Percentiles rank a stretch among this genome's conserved stretches.
Evolutionary conservation across 2,797 vertebrate genomes (phyloP).

Genomic region (Microchirus variegatus): DNA sequence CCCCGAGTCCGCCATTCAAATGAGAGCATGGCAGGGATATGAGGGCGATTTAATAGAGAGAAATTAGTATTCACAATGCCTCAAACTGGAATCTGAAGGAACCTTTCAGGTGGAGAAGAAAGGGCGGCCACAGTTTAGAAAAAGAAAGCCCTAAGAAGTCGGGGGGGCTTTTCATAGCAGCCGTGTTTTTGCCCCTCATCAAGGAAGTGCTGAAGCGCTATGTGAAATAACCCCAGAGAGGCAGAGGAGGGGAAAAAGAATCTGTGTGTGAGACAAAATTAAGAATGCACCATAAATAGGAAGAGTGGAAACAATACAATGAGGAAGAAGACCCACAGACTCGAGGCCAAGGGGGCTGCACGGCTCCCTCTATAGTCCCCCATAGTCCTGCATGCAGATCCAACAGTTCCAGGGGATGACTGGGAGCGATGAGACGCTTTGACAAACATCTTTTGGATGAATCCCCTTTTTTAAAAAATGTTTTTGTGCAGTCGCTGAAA

Average conservation of each 20-base stretch:
- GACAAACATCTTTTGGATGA: conserved; percentile 70
- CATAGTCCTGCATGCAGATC: conserved; percentile 60
- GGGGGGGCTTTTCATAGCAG: conserved; percentile 80
- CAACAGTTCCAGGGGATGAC: conserved; percentile 70
- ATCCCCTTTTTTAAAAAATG: conserved; percentile 34
- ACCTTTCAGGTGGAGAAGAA: conserved; percentile 89
- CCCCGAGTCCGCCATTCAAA: conserved; percentile 86
- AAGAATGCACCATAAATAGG: conserved; percentile 82
- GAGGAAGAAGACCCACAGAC: conserved; percentile 73
- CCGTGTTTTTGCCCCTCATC: conserved; percentile 85
- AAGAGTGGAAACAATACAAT: conserved; percentile 75
- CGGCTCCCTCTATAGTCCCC: conserved; percentile 47
- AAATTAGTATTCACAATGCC: conserved; percentile 89
- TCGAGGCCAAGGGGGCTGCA: conserved; percentile 66
- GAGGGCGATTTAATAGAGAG: conserved; percentile 85
- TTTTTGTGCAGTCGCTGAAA: conserved; percentile 60
- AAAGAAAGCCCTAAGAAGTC: conserved; percentile 83
- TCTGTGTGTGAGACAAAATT: conserved; percentile 74
- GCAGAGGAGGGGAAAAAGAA: conserved; percentile 36
- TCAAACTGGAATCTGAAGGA: conserved; percentile 85
- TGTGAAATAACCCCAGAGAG: conserved; percentile 81
- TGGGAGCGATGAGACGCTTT: conserved; percentile 68
- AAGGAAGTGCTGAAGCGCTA: conserved; percentile 75
- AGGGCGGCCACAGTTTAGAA: conserved; percentile 83
- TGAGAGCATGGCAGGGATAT: conserved; percentile 87